Conservation (phyloP, 2,113 vertebrate species). For the Cephalopterus ornatus region DNA sequence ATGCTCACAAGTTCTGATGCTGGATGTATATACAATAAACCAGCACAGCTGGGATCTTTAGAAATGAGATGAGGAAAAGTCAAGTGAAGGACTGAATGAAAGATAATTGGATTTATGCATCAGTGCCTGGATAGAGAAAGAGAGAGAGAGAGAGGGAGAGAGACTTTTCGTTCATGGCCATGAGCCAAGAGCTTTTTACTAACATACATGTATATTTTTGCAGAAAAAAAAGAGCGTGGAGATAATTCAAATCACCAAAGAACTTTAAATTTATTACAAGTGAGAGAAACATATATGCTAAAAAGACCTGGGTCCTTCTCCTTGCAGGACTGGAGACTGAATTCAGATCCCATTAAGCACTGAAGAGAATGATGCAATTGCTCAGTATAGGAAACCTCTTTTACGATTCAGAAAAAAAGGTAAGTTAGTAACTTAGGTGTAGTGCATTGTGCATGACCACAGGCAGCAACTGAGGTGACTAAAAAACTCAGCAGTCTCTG, state of each 20-base stretch:
- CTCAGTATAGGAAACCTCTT: neutral
- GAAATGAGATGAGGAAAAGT: neutral
- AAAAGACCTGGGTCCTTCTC: neutral
- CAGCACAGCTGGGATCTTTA: neutral
- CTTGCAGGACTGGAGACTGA: neutral
- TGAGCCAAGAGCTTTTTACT: neutral
- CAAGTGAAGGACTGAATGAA: slow-evolving; percentile 5
- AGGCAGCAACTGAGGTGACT: neutral
- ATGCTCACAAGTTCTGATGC: neutral
- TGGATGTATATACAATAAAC: neutral
- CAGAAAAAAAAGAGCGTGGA: fast-evolving
- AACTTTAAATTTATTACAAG: neutral
- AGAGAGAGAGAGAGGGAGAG: neutral
- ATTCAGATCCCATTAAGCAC: neutral
- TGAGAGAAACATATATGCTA: neutral
- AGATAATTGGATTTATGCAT: slow-evolving; percentile 11
- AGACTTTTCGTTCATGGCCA: neutral
- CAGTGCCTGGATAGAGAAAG: neutral
- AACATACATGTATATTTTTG: neutral
- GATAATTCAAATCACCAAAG: neutral
- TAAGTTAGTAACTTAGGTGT: neutral
- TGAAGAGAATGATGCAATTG: neutral
- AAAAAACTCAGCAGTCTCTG: neutral
- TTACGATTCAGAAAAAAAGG: neutral
- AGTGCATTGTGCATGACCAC: neutral